These are phyloP conservation scores for Melipona quadrifasciata DNA, from an alignment of 1,140 invertebrate genomes.

Conservation along the genomic window DNA sequence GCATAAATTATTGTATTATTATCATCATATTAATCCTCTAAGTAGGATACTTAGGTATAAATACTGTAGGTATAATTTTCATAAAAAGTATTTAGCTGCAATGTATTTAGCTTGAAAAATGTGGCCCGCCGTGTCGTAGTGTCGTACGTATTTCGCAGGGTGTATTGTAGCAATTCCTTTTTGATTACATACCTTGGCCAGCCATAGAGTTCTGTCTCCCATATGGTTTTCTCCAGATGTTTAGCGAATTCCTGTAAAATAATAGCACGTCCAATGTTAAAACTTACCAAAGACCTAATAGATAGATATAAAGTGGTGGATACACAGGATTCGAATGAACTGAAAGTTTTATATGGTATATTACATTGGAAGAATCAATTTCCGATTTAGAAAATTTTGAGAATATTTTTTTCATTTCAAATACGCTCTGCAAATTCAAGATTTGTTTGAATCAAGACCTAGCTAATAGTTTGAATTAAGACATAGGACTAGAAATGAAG, in stretches of 20 bases:
- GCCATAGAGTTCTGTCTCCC: slow-evolving; percentile 59
- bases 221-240: slow-evolving; percentile 54
- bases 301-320: no score
- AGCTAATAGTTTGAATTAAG: no score
- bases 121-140: neutral
- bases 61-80: neutral
- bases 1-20: neutral
- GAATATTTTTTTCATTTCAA: neutral
- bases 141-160: slow-evolving; percentile 29
- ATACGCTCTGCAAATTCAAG: neutral
- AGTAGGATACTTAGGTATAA: no score
- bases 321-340: neutral
- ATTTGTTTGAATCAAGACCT: neutral
- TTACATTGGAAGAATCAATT: neutral
- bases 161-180: slow-evolving; percentile 64
- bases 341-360: neutral
- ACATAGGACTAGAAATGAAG: no score
- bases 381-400: neutral
- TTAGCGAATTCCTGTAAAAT: slow-evolving; percentile 67
- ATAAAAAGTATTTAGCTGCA: neutral
- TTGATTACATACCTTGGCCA: no score
- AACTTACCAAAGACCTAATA: neutral
- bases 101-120: slow-evolving; percentile 28
- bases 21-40: neutral
- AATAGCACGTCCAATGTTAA: neutral